Evolutionary conservation across 2,797 vertebrate genomes (phyloP), one percentile per base, ranked within the genome.

Genomic region (Vespertilio murinus): DNA sequence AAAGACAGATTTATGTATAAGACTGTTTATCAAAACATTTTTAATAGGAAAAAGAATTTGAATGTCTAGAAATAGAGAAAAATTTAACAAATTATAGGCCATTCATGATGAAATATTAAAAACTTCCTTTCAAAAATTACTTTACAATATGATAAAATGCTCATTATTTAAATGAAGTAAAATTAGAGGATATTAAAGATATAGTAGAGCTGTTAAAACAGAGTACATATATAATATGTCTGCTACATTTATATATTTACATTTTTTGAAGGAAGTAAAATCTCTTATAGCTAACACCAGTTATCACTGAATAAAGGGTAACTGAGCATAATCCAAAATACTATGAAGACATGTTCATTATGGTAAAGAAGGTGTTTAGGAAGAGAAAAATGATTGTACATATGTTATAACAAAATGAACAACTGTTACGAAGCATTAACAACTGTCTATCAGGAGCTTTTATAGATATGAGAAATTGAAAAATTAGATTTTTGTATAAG

Each of bases 261-360:
- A 93, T 69, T 81, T 81, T 64, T 38, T 54, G 40, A 93, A 89
- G 64, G 45, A 74, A 93, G 83, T 88, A 92, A 90, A 95, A 70
- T 56, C 52, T 80, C 49, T 18, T 25, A 82, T 86, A 6, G 49
- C 28, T 89, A 89, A 87, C 6, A 92, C 52, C 47, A 92, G 52
- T 89, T 77, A 90, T 16, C 30, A 10, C 8, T 73, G 59, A 86
- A 94, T n/a, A 90, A 81, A 1, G 6, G 5, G 6, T 70, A 95
- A 87, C 0, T 83, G 67, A 75, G 30, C 35, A 81, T 42, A 78
- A 93, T 49, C 6, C 16, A 67, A 94, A 94, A 88, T 49, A 83
- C 0, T 25, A 86, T 0, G 88, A 89, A 92, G 18, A 69, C 33
- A 88, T 56, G 42, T 25, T 90, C 70, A 74, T 3, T 92, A 18